phyloP scores from a whole-genome alignment of 2,113 vertebrate species.

The Mirounga angustirostris region DNA sequence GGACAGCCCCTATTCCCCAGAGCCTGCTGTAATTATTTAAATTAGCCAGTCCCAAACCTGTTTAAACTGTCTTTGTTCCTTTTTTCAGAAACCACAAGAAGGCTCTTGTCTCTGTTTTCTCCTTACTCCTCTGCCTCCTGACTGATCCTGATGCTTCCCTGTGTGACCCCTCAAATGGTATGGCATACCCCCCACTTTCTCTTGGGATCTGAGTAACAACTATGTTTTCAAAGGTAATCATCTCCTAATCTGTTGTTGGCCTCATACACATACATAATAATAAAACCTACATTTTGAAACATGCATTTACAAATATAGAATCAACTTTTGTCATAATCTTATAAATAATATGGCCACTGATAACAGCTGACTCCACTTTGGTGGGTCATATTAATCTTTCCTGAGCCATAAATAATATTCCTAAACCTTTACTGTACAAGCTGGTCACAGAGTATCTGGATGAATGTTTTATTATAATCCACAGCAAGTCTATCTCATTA shows the following conservation, averaged over 20 bases:
- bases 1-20: not conserved
- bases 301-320: not conserved
- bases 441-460: not conserved
- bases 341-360: not conserved
- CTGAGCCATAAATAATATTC: not conserved
- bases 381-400: not conserved
- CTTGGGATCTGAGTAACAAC: not conserved
- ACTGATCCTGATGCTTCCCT: not conserved
- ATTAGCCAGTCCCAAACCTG: not conserved
- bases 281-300: not conserved
- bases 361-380: not conserved
- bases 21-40: not conserved
- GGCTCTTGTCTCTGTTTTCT: not conserved
- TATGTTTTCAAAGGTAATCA: not conserved
- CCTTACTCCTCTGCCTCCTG: not conserved
- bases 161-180: not conserved
- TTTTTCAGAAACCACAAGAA: not conserved
- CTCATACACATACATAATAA: not conserved
- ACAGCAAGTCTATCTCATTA: not conserved
- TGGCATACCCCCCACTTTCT: not conserved
- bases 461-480: not conserved
- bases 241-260: not conserved
- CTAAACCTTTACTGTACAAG: not conserved
- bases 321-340: not conserved
- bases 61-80: not conserved